Conservation (phyloP, 2,888 invertebrate genomes). For the Caenorhabditis sp. region DNA sequence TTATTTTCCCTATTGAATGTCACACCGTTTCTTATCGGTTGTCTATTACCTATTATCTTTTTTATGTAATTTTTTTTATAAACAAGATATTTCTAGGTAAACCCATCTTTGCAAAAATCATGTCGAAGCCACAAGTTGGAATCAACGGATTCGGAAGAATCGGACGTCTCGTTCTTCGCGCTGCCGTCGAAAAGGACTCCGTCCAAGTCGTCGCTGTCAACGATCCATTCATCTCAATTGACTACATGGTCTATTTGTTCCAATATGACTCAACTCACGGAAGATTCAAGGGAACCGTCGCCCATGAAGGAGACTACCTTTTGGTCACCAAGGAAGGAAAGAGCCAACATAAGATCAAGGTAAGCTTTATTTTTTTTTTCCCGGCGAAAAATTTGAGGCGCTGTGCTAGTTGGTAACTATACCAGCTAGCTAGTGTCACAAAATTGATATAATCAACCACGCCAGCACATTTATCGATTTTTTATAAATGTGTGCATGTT, state of each 20-base stretch:
- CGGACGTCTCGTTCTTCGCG: constrained; percentile 88
- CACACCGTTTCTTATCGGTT: not conserved
- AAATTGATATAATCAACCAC: no score
- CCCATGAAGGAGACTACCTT: constrained; percentile 80
- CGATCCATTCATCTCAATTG: constrained; percentile 93
- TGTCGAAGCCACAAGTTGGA: constrained; percentile 76
- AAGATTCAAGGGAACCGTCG: constrained; percentile 87
- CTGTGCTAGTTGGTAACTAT: not conserved
- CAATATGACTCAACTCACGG: constrained; percentile 96
- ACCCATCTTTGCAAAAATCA: constrained; percentile 2
- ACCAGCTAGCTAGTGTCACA: no score
- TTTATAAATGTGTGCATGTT: no score
- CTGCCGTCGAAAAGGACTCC: constrained; percentile 81
- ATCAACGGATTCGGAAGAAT: constrained; percentile 94
- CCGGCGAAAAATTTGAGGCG: not conserved
- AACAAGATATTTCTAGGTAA: constrained; percentile 2
- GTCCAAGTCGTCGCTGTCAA: constrained; percentile 83
- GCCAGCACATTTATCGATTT: no score
- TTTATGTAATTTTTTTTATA: constrained; percentile 4
- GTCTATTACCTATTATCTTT: constrained; percentile 7
- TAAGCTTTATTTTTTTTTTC: constrained; percentile 71
- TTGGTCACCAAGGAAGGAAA: constrained; percentile 78
- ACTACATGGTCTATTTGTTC: constrained; percentile 83
- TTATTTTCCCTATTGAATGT: not conserved
- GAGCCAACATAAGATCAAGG: constrained; percentile 80